Percentiles rank a stretch among this genome's conserved stretches.
Conservation (phyloP, 2,888 invertebrate genomes). For the Eledona agricola region DNA sequence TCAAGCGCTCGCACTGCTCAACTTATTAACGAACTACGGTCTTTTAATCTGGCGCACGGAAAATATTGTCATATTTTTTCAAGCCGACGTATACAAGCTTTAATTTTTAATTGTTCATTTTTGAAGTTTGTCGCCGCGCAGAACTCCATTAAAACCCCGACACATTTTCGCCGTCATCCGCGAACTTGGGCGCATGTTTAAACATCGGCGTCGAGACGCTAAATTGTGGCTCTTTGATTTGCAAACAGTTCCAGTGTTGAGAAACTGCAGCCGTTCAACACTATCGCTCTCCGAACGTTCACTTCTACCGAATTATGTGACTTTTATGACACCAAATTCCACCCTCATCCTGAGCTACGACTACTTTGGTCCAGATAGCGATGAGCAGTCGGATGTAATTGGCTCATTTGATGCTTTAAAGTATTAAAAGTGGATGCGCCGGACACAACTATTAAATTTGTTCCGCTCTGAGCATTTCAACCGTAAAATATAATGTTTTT, state of each 20-base stretch:
- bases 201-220: too few species aligned
- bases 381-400: slow-evolving; percentile 9
- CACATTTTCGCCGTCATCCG: slow-evolving; percentile 14
- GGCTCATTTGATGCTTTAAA: slow-evolving; percentile 10
- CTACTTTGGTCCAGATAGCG: slow-evolving; percentile 8
- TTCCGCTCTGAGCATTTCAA: too few species aligned
- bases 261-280: slow-evolving; percentile 14
- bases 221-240: too few species aligned
- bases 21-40: not conserved
- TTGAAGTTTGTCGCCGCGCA: not conserved
- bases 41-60: too few species aligned
- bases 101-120: slow-evolving; percentile 12
- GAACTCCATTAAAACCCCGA: slow-evolving; percentile 14
- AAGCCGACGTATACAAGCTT: too few species aligned
- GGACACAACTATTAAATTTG: too few species aligned
- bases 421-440: too few species aligned
- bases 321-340: slow-evolving; percentile 16
- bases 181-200: too few species aligned
- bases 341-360: slow-evolving; percentile 16
- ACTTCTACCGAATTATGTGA: slow-evolving; percentile 14
- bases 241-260: slow-evolving; percentile 4
- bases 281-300: slow-evolving; percentile 13
- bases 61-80: too few species aligned
- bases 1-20: too few species aligned
- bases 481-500: too few species aligned